Base-by-base conservation (phyloP, 1,140 invertebrate genomes). In the Cydia amplana region DNA sequence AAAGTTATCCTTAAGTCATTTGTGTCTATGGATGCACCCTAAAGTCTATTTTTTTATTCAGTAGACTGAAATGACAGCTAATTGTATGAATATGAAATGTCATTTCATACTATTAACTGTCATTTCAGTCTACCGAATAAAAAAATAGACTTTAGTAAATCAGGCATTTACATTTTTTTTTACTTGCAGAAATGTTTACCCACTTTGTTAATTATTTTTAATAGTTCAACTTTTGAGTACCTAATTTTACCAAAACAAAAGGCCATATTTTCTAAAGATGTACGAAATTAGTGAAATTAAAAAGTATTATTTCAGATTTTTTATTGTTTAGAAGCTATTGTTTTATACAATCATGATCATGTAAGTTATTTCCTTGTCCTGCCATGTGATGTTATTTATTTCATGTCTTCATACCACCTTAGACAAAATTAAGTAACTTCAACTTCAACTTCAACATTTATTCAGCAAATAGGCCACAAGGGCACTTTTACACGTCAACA, bases 301-400 rank as follows among this genome's bases (percentile, higher is more conserved):
- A 70, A 70, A 70, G 65, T 70, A 70, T 70, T 70, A 70, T 65
- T 32, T 20, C 64, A 67, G n/a, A 70, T 70, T 70, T 70, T 65
- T 70, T 70, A 70, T 36, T 70, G 65, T 67, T 67, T 51, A 51
- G 49, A 18, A 36, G 14, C 43, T 67, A 32, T 67, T 36, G 32
- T 32, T n/a, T 32, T n/a, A 12, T 67, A 36, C 12, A 20, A 70
- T 70, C 65, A 70, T 70, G 65, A 70, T 70, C 65, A 70, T 70
- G 32, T 70, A 70, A 70, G 65, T 70, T 70, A 70, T 65, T 36
- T 16, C 25, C 63, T n/a, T 65, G 28, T 3, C 10, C 28, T 40
- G 20, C 55, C 55, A 60, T 70, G 65, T 70, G 65, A 40, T 40
- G 65, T 70, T 36, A 70, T 70, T 70, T 70, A 70, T 70, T 70